Evolutionary conservation across 64 coral and sea anemone species (phyloP).

Genomic region (Montipora efflorescens): DNA sequence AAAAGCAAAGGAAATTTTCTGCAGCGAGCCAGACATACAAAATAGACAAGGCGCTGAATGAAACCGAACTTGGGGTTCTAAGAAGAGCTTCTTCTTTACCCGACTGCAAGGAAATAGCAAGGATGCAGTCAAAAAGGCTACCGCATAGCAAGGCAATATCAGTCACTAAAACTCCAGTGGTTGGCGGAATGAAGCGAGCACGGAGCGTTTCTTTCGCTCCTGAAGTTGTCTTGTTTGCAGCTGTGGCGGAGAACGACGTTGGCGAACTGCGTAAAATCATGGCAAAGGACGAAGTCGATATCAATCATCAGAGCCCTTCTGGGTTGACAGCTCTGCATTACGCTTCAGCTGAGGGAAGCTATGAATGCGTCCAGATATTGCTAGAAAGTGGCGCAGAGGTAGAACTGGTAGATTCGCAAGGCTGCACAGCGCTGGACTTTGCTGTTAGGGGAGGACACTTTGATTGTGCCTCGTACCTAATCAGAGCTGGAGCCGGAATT

Average conservation of each 20-base stretch:
- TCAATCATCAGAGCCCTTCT: conserved; percentile 76
- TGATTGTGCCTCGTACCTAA: conserved; percentile 88
- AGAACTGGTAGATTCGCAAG: conserved; percentile 67
- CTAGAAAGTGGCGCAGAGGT: conserved; percentile 78
- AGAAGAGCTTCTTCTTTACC: conserved; percentile 77
- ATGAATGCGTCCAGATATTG: conserved; percentile 76
- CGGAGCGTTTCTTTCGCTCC: conserved; percentile 92
- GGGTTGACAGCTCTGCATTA: conserved; percentile 84
- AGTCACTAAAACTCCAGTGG: conserved; percentile 3
- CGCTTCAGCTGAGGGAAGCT: conserved; percentile 83
- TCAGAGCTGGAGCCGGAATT: conserved; percentile 91
- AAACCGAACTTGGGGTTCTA: neutral
- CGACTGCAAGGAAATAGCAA: conserved; percentile 76
- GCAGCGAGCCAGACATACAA: conserved; percentile 28
- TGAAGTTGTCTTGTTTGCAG: conserved; percentile 79
- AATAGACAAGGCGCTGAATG: conserved; percentile 26
- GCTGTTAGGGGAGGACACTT: conserved; percentile 92
- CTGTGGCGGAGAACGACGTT: conserved; percentile 86
- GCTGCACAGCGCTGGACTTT: conserved; percentile 87
- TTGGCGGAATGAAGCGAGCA: conserved; percentile 43
- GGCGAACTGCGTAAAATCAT: conserved; percentile 65
- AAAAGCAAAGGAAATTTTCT: conserved; percentile 73
- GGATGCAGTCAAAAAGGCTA: conserved; percentile 35
- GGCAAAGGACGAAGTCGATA: conserved; percentile 69
- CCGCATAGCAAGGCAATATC: neutral